Percentiles rank a stretch among this genome's conserved stretches.
Evolutionary conservation across 2,888 invertebrate genomes (phyloP).

Genomic region (Ptychoptera contaminata): DNA sequence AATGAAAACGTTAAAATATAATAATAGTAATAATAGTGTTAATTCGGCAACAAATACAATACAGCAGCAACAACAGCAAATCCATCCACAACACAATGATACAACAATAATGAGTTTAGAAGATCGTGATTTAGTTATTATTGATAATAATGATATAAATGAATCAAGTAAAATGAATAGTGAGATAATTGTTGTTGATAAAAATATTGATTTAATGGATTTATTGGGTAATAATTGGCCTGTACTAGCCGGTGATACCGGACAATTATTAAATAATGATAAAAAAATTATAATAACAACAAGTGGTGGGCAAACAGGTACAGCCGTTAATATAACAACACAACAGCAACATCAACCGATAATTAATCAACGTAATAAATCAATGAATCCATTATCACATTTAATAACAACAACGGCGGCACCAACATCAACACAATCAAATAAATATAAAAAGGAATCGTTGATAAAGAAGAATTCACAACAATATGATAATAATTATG

Average conservation of each 20-base stretch:
- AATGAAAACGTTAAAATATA: neutral
- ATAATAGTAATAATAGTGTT: slow-evolving; percentile 1
- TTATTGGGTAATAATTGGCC: slow-evolving; percentile 27
- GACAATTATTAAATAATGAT: slow-evolving; percentile 20
- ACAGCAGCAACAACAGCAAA: slow-evolving; percentile 3
- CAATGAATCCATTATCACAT: slow-evolving; percentile 41
- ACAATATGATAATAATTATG: too few species aligned
- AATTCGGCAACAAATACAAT: slow-evolving; percentile 1
- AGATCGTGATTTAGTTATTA: slow-evolving; percentile 23
- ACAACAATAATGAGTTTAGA: slow-evolving; percentile 16
- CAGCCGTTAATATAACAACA: slow-evolving; percentile 8
- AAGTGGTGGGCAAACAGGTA: slow-evolving; percentile 6
- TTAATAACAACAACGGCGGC: slow-evolving; percentile 21
- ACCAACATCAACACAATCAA: too few species aligned
- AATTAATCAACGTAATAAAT: slow-evolving; percentile 36
- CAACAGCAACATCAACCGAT: neutral
- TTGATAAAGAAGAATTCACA: too few species aligned
- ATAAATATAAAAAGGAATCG: too few species aligned
- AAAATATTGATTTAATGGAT: slow-evolving; percentile 23
- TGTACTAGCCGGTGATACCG: slow-evolving; percentile 22
- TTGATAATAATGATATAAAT: slow-evolving; percentile 22
- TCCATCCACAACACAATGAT: neutral
- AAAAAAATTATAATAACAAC: neutral
- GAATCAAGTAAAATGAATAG: slow-evolving; percentile 21
- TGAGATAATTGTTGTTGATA: slow-evolving; percentile 21